Base-by-base conservation (phyloP, 2,113 vertebrate genomes). In the Corydoras sp. region DNA sequence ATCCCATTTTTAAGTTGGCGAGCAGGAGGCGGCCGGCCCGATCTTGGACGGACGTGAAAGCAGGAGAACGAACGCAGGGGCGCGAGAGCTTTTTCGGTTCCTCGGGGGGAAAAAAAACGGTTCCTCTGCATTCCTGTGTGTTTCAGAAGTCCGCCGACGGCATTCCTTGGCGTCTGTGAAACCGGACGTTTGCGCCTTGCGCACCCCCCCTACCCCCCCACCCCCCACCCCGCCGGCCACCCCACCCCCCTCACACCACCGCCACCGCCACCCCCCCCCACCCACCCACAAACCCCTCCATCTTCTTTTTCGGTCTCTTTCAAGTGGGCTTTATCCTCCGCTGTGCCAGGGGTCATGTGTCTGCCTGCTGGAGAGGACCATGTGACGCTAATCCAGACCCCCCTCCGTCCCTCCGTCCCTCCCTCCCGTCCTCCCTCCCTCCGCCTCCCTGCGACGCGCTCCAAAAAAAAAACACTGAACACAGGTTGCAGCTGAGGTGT, bases 331-430 rank as follows among this genome's bases (percentile, higher is more conserved):
- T 83, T 83, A 80, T 80, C 79, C 81, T 65, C 77, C 79, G 79
- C 79, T 72, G 71, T 75, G 77, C 77, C 77, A 80, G 60, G 76
- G 81, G 81, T 83, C 81, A 83, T 83, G 81, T 77, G 81, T 83
- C 79, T 81, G 77, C 76, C 77, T 83, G 81, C 77, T 75, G 70
- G 73, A 76, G 58, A 68, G 75, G 69, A 71, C 79, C 81, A 81
- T 83, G 81, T 83, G 81, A 83, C 66, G 74, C 74, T 81, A 83
- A 81, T 81, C 77, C 72, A 79, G 51, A 73, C 35, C 70, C 75
- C 70, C 59, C 67, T 61, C 48, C 73, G n/a, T n/a, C n/a, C n/a
- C n/a, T n/a, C n/a, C n/a, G n/a, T n/a, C n/a, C n/a, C n/a, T n/a
- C n/a, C n/a, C n/a, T n/a, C n/a, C n/a, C n/a, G n/a, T n/a, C n/a